phyloP scores from a whole-genome alignment of 2,113 vertebrate genomes.

The Alaudala cheleensis region DNA sequence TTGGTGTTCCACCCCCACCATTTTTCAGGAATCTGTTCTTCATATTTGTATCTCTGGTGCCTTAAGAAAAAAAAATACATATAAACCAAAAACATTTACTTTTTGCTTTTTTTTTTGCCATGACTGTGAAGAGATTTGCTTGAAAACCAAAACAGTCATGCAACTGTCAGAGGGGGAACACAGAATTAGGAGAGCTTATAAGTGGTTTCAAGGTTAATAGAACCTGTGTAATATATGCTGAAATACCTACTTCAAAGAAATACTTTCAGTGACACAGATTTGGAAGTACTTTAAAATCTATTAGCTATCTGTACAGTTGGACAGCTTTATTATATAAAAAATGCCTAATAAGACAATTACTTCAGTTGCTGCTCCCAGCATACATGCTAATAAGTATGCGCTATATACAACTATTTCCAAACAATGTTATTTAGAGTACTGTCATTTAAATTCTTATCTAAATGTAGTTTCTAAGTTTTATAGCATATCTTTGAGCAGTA shows the following conservation, averaged over 20 bases:
- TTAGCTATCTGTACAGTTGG: not conserved
- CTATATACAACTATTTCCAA: not conserved
- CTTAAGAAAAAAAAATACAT: not conserved
- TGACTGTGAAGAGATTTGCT: not conserved
- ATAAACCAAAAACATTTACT: not conserved
- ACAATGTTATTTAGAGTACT: not conserved
- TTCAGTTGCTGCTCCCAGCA: not conserved
- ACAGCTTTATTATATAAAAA: not conserved
- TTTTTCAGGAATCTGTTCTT: not conserved
- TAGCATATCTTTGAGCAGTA: not conserved
- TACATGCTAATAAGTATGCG: not conserved
- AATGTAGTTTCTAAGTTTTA: not conserved
- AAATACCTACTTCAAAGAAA: not conserved
- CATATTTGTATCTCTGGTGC: not conserved
- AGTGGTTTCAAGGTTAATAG: not conserved
- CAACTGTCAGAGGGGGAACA: not conserved
- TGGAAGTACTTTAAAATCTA: not conserved
- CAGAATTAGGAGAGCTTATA: not conserved
- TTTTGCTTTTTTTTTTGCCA: not conserved
- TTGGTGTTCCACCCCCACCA: accelerated
- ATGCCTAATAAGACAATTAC: not conserved
- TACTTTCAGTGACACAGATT: not conserved
- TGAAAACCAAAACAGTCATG: not conserved
- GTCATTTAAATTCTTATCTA: not conserved
- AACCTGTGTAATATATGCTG: not conserved